These are phyloP conservation scores for Drosophila paucipuncta DNA, from an alignment of 2,888 invertebrate genomes.

Conservation along the genomic window DNA sequence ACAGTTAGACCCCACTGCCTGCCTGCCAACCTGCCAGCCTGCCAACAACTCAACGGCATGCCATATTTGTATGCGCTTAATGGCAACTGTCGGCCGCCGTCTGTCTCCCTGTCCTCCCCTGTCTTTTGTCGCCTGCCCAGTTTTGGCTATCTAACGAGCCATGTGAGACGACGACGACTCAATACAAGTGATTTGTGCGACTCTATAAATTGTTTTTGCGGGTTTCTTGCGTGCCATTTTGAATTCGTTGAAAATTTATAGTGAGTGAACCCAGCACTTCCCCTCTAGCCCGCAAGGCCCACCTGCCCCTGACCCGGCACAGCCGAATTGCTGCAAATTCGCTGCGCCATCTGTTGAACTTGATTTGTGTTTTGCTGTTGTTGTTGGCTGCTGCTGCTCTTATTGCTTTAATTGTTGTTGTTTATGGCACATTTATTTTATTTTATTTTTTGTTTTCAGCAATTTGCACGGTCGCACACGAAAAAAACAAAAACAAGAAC, in stretches of 20 bases:
- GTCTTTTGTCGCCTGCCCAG: constrained; percentile 33
- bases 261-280: constrained; percentile 10
- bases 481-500: constrained; percentile 30
- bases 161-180: constrained; percentile 44
- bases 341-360: constrained; percentile 71
- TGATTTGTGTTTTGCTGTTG: constrained; percentile 52
- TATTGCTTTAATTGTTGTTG: constrained; percentile 30
- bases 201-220: constrained; percentile 64
- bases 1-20: constrained; percentile 57
- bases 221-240: constrained; percentile 39
- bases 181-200: constrained; percentile 68
- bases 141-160: constrained; percentile 69
- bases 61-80: constrained; percentile 67
- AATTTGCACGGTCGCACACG: constrained; percentile 51
- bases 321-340: constrained; percentile 62
- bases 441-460: constrained; percentile 46
- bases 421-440: constrained; percentile 52
- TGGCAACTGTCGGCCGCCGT: constrained; percentile 46
- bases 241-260: constrained; percentile 53
- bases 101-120: not conserved
- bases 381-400: constrained; percentile 10
- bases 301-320: constrained; percentile 23
- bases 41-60: constrained; percentile 47
- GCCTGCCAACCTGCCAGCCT: constrained; percentile 46
- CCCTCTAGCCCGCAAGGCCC: not conserved